A percentile compares a stretch with the other conserved stretches of the same genome.
phyloP scores from a whole-genome alignment of 2,797 vertebrate genomes.

The Diplodus sargus region DNA sequence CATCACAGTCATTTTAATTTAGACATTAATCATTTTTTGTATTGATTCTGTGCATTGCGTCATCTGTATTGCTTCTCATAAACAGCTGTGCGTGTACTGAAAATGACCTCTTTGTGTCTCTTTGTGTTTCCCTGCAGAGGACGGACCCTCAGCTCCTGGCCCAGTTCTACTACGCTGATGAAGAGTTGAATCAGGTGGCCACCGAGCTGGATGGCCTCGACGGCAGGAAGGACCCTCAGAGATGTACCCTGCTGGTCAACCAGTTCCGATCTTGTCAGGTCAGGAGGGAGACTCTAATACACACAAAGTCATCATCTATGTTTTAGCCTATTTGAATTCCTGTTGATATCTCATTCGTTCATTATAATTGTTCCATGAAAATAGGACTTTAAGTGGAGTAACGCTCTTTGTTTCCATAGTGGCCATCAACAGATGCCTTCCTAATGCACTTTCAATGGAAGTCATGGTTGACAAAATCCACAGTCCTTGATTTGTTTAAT shows the following conservation, averaged over 20 bases:
- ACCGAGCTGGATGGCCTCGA: conserved; percentile 97
- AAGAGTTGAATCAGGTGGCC: conserved; percentile 97
- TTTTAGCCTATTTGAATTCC: background rate
- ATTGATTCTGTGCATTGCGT: conserved; percentile 1
- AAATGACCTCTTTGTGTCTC: conserved; percentile 25
- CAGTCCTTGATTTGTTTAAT: background rate
- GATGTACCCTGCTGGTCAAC: conserved; percentile 96
- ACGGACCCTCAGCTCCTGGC: conserved; percentile 97
- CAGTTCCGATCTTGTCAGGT: conserved; percentile 99
- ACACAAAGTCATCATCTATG: background rate
- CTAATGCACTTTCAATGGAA: background rate
- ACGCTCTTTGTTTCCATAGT: background rate
- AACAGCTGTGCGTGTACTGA: background rate
- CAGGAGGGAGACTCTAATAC: conserved; percentile 37
- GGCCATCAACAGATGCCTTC: background rate
- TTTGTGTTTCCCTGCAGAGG: conserved; percentile 84
- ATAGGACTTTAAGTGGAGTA: conserved; percentile 1
- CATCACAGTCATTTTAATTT: too few species aligned
- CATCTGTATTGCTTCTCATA: background rate
- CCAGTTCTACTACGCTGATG: conserved; percentile 98
- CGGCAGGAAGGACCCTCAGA: conserved; percentile 96
- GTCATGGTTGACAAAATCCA: background rate
- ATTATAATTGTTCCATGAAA: conserved; percentile 16
- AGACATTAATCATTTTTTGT: background rate
- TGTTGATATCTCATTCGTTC: conserved; percentile 10